A percentile compares a stretch with the other conserved stretches of the same genome.
Conservation (phyloP, 53 echinoderm and acorn worm species). For the Hippasteria phrygiana region DNA sequence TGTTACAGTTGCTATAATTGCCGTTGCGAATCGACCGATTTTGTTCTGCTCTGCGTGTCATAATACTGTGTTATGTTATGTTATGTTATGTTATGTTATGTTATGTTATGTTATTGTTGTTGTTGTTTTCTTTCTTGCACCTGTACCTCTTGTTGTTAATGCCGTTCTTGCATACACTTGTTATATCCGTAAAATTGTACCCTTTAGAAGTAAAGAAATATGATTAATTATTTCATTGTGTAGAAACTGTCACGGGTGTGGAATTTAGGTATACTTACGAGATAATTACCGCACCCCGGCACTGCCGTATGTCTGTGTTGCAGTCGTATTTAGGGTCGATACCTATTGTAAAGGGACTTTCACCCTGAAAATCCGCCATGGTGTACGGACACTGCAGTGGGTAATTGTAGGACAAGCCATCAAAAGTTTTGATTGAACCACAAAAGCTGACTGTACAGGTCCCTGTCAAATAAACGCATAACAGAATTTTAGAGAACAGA, state of each 20-base stretch:
- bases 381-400: constrained; percentile 30
- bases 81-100: too few species aligned
- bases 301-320: background rate
- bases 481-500: too few species aligned
- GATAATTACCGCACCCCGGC: constrained; percentile 3
- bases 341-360: background rate
- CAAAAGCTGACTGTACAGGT: constrained; percentile 39
- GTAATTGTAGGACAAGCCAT: constrained; percentile 49
- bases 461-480: background rate
- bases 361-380: background rate
- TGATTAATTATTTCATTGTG: background rate
- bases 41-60: too few species aligned
- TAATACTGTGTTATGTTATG: too few species aligned
- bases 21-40: too few species aligned
- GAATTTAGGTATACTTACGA: constrained; percentile 2
- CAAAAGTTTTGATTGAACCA: constrained; percentile 64
- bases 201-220: background rate
- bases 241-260: background rate
- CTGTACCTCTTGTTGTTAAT: background rate
- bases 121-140: background rate
- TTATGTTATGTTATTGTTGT: too few species aligned
- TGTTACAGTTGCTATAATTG: too few species aligned
- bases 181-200: background rate
- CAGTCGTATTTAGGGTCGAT: background rate
- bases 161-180: background rate